Evolutionary conservation across 1,140 invertebrate species (phyloP).

Genomic region (Triops cancriformis): DNA sequence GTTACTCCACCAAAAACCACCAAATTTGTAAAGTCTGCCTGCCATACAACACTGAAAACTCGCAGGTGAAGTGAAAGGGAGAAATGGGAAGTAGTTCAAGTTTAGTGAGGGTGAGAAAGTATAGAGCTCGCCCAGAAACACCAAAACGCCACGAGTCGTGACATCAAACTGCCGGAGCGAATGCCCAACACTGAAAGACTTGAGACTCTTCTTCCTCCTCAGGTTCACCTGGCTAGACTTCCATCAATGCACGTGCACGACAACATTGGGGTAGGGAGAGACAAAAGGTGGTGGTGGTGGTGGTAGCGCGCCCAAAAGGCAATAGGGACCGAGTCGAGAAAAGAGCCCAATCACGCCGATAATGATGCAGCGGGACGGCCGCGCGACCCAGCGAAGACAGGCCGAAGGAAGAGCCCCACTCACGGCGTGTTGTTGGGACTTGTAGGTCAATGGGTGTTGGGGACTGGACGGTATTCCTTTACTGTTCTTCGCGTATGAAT

Average conservation of each 20-base stretch:
- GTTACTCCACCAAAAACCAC: too few species aligned
- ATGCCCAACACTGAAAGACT: not conserved
- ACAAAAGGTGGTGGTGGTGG: not conserved
- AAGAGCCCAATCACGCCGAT: not conserved
- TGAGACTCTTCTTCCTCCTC: not conserved
- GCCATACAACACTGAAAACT: too few species aligned
- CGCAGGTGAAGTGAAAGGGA: too few species aligned
- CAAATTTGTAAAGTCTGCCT: too few species aligned
- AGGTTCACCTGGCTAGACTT: conserved; percentile 5
- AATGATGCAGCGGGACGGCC: not conserved
- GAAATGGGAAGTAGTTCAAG: too few species aligned
- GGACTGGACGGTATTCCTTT: not conserved
- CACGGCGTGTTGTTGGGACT: not conserved
- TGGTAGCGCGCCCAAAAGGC: not conserved
- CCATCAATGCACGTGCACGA: not conserved
- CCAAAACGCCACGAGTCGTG: not conserved
- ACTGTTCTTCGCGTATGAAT: not conserved
- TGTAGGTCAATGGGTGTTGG: not conserved
- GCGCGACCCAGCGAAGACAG: not conserved
- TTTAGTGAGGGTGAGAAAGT: too few species aligned
- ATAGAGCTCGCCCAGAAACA: not conserved
- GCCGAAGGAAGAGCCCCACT: not conserved
- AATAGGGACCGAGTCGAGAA: not conserved
- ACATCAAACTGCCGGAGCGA: not conserved
- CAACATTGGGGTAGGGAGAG: not conserved